Evolutionary conservation across 2,888 invertebrate genomes (phyloP).

Genomic region (Didymodactylos carnosus): DNA sequence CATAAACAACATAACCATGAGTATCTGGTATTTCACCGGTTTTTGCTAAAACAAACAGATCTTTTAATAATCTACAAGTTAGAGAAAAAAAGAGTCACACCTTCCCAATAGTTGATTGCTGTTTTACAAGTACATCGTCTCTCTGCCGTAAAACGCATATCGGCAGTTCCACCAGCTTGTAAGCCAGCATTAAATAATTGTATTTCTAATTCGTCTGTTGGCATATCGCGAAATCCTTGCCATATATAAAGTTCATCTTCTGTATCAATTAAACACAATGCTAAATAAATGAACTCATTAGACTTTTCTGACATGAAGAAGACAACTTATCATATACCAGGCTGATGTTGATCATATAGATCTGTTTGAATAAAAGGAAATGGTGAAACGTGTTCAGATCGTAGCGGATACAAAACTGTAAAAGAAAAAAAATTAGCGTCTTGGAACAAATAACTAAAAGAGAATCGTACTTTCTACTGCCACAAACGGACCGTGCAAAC

Average conservation of each 20-base stretch:
- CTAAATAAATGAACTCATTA: conserved; percentile 27
- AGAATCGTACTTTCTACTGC: conserved; percentile 55
- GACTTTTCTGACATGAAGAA: conserved; percentile 19
- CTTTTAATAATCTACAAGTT: background rate
- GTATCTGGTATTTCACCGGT: background rate
- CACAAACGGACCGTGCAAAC: conserved; percentile 58
- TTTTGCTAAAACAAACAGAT: background rate
- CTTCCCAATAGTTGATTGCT: conserved; percentile 56
- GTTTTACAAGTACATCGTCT: conserved; percentile 64
- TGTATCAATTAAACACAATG: conserved; percentile 58
- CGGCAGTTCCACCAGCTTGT: conserved; percentile 35
- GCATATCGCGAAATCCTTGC: conserved; percentile 56
- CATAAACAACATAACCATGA: conserved; percentile 44
- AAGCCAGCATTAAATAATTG: background rate
- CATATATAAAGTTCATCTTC: conserved; percentile 62
- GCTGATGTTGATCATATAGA: conserved; percentile 44
- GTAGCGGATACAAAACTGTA: conserved; percentile 49
- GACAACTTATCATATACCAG: too few relatives aligned
- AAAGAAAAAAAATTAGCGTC: too few relatives aligned
- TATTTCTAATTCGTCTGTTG: background rate
- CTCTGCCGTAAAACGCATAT: conserved; percentile 55
- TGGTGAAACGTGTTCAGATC: conserved; percentile 42
- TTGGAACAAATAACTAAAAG: too few relatives aligned
- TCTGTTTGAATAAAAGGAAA: conserved; percentile 71
- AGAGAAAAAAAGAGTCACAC: conserved; percentile 27